Evolutionary conservation across 2,888 invertebrate species (phyloP), one percentile per base, ranked within the genome.

Genomic region (Tiphia femorata): DNA sequence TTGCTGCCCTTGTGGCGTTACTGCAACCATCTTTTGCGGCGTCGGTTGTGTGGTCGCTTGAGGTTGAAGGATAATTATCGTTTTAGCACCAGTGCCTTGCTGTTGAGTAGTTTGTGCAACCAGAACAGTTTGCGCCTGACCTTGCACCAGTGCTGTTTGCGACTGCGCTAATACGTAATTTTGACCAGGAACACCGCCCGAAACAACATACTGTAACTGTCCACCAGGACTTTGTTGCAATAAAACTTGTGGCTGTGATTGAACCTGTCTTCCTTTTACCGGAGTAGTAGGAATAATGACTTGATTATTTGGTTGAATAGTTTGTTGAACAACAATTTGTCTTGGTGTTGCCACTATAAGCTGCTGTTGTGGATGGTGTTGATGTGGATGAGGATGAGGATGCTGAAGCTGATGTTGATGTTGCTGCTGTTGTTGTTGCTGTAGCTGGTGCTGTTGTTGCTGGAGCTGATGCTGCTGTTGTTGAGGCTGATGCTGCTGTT

Each of bases 11-110:
- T 90, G 90, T 0, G 89, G 89, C 5, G 89, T 89, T 70, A 90
- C 86, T 5, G 90, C 87, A 20, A 90, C 87, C 80, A 88, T 87
- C 63, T 87, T 86, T 23, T 86, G 86, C 1, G 85, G 75, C 1
- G 85, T 81, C 1, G 83, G 72, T 52, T 84, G 84, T 4, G 82
- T 73, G 2, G 78, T 70, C 0, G 85, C 63, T 65, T 87, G 87
- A 16, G 89, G 90, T 69, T 91, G 91, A 33, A 91, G 82, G 44
- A 91, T 88, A 41, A 91, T 91, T 23, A 91, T 91, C 0, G 91
- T 91, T 72, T 91, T 91, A 0, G 90, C 86, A 2, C 87, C 87
- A 0, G 88, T 86, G 0, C 88, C 88, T 62, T 88, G 88, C 58
- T 91, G 90, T 68, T 90, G 90, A 0, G 89, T 85, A 1, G 90